Conservation (phyloP, 2,888 invertebrate genomes). For the Lasioglossum morio region DNA sequence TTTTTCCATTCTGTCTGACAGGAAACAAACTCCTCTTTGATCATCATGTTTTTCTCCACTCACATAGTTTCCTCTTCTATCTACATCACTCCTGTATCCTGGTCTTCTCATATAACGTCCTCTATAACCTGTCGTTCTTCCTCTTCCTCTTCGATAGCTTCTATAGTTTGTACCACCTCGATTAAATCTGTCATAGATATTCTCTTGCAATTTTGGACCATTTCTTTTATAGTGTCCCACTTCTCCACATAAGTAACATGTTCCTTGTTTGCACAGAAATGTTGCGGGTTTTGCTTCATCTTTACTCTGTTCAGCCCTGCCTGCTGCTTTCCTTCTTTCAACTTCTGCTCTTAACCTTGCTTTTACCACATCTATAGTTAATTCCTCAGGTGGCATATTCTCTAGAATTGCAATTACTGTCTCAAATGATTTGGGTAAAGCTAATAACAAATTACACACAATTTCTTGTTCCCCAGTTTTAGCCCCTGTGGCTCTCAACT, state of each 20-base stretch:
- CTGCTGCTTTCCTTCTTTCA: neutral
- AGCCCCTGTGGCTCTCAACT: too few relatives aligned
- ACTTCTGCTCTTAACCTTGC: neutral
- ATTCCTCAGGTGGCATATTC: neutral
- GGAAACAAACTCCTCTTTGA: too few relatives aligned
- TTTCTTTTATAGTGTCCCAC: slow-evolving; percentile 8
- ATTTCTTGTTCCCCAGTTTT: neutral
- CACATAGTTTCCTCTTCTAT: too few relatives aligned
- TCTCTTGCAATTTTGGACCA: neutral
- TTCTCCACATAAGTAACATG: slow-evolving; percentile 14
- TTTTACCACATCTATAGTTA: slow-evolving; percentile 2
- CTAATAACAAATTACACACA: neutral
- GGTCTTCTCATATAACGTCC: too few relatives aligned
- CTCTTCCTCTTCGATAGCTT: neutral
- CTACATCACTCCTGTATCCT: too few relatives aligned
- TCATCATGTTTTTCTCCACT: too few relatives aligned
- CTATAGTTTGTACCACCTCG: too few relatives aligned
- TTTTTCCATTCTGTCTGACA: too few relatives aligned
- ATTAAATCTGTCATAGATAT: neutral
- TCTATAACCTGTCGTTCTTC: too few relatives aligned
- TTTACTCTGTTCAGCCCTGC: neutral
- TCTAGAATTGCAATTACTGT: neutral
- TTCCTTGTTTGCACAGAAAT: neutral
- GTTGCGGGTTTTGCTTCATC: neutral
- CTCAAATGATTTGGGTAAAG: slow-evolving; percentile 23